These are phyloP conservation scores for Cichlasoma orientale DNA, from an alignment of 2,797 vertebrate genomes.

Conservation along the genomic window DNA sequence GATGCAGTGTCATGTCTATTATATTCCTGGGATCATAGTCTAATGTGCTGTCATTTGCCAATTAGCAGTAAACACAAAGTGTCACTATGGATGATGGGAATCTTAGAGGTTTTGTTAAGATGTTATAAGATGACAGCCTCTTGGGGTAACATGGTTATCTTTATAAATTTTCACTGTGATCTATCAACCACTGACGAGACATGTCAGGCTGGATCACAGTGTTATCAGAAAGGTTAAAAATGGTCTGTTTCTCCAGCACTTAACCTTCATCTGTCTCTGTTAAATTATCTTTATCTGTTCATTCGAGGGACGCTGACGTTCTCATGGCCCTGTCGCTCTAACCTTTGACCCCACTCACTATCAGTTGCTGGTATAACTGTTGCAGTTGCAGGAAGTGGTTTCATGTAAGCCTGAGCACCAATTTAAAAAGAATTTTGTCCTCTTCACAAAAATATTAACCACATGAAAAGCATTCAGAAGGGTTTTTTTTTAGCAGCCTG, in stretches of 20 bases:
- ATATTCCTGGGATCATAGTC: not conserved
- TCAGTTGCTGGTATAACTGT: not conserved
- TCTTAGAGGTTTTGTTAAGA: not conserved
- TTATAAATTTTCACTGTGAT: not conserved
- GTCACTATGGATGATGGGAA: not conserved
- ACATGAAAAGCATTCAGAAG: too few relatives aligned
- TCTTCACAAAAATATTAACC: not conserved
- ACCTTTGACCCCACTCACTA: constrained; percentile 6
- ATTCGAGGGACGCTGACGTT: not conserved
- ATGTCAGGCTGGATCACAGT: not conserved
- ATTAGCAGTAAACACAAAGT: not conserved
- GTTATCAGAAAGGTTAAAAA: not conserved
- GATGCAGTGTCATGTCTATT: not conserved
- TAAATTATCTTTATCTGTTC: not conserved
- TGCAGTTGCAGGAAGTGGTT: not conserved
- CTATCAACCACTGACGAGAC: not conserved
- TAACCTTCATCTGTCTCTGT: too few relatives aligned
- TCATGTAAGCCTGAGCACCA: accelerated
- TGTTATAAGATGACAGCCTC: not conserved
- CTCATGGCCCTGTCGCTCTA: not conserved
- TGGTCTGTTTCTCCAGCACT: not conserved
- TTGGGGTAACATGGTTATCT: not conserved
- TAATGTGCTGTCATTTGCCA: not conserved
- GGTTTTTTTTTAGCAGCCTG: not conserved
- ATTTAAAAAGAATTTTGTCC: not conserved